Percentiles rank a stretch among this genome's conserved stretches.
Conservation (phyloP, 1,140 invertebrate genomes). For the Aphis gossypii region DNA sequence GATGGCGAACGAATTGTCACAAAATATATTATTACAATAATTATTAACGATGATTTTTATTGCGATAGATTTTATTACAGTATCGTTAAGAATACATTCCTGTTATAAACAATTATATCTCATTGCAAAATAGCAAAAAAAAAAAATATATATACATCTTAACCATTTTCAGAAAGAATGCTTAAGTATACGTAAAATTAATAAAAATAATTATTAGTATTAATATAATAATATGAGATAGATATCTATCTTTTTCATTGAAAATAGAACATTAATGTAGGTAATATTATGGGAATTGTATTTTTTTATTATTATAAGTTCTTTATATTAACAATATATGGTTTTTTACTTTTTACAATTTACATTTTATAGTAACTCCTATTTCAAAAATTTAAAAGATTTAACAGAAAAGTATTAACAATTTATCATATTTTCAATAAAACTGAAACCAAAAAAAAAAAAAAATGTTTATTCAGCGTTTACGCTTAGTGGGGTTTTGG, state of each 20-base stretch:
- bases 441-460: background rate
- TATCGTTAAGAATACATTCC: background rate
- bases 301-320: too few relatives aligned
- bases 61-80: background rate
- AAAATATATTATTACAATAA: background rate
- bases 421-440: conserved; percentile 18
- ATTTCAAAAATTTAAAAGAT: background rate
- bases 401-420: background rate
- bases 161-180: background rate
- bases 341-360: background rate
- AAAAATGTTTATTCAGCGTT: background rate
- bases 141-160: background rate
- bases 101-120: too few relatives aligned
- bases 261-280: too few relatives aligned
- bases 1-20: background rate
- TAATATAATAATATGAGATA: background rate
- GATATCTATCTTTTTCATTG: too few relatives aligned
- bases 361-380: background rate
- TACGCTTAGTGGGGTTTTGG: background rate
- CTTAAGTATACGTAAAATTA: background rate
- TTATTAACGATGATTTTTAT: background rate
- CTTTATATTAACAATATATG: background rate
- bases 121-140: background rate
- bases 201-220: background rate
- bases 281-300: too few relatives aligned